Evolutionary conservation across 1,140 invertebrate species (phyloP), one percentile per base, ranked within the genome.

Genomic region (Paramacrobiotus metropolitanus): DNA sequence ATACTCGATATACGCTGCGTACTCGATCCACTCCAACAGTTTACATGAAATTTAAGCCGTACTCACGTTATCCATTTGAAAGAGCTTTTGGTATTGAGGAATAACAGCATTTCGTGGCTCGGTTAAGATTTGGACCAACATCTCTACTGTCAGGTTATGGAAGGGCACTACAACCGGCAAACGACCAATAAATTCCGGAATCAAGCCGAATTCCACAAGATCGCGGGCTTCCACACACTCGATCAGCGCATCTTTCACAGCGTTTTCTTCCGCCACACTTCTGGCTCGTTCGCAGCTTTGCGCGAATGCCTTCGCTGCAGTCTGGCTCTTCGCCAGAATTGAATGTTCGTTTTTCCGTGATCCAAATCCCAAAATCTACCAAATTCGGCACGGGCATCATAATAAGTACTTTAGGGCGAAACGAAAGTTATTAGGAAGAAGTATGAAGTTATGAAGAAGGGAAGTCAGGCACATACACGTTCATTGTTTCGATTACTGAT

Each of bases 251-350:
- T 29, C 59, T 29, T 62, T 61, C 28, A 21, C 62, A 9, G 20
- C n/a, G 34, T 29, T 62, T n/a, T 62, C 61, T 21, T 28, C 34
- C 4, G 15, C 24, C 4, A 24, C 48, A 15, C 15, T 67, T 64
- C 28, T 75, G 74, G 64, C 76, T 71, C 28, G 76, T 72, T 66
- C 77, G 70, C 67, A 64, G 62, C 67, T 72, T n/a, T 20, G 1
- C 30, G 79, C 78, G 74, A 82, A 9, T 40, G 34, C n/a, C 34
- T 40, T 9, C n/a, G 34, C 9, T 40, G 9, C 9, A 40, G 9
- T 40, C n/a, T 40, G 34, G 34, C 34, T 15, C 9, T 9, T 15
- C 34, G 34, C n/a, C n/a, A 40, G 34, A n/a, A 40, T 40, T 40
- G 34, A n/a, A n/a, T n/a, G 9, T 40, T 40, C 9, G 34, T 40